Base-by-base conservation (phyloP, 2,113 vertebrate genomes). In the Sapajus apella region DNA sequence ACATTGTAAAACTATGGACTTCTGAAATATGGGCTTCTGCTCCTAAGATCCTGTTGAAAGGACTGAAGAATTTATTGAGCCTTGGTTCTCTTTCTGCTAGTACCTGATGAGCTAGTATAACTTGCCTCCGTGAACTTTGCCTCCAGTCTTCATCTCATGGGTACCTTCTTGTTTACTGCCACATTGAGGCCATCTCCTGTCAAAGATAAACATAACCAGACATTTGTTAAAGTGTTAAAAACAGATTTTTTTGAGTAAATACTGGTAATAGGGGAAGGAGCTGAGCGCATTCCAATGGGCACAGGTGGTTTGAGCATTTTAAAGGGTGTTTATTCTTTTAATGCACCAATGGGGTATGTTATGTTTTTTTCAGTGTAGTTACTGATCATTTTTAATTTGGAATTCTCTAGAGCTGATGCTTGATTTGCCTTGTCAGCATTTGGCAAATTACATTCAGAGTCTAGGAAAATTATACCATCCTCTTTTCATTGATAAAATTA, bases 321-420 rank as follows among this genome's bases (percentile, higher is more conserved):
- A 70, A 91, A 73, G 27, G 58, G 8, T 25, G 79, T 56, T 91
- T 79, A 47, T 86, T 95, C n/a, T 73, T 90, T 90, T 94, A 88
- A 70, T 72, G 68, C 18, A 70, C 43, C 83, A 61, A 0, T 75
- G 55, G 52, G 14, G 40, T 68, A 90, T 76, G 27, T 87, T 75
- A 27, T 55, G 37, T 96, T 90, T 91, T 76, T 92, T 90, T n/a
- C 4, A 80, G 27, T 95, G 27, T 79, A 58, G n/a, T 58, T 68
- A 95, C 37, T 64, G 23, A 93, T 93, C 75, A 81, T 92, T 95
- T 92, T 94, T 40, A 95, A 77, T 90, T 94, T 91, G 91, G 82
- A 90, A 47, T 86, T 89, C 64, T 97, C 56, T 89, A 27, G 56
- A 79, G 73, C 18, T 86, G 72, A 73, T 81, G 81, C 92, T 91